Conservation (phyloP, 2,113 vertebrate species). For the Polyodon spathula region DNA sequence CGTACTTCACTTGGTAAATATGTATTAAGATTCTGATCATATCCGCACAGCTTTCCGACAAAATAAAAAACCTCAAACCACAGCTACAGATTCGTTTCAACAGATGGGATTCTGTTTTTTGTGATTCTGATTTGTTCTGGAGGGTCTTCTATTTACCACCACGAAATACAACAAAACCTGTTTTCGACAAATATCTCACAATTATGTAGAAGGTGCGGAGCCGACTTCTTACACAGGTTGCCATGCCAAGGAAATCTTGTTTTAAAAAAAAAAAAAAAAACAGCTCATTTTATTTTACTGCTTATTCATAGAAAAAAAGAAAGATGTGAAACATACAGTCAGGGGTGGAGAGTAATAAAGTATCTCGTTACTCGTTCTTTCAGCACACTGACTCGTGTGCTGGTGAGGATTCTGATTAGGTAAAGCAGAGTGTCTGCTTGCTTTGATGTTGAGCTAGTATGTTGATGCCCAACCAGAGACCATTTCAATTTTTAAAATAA, state of each 20-base stretch:
- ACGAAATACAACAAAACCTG: conserved; percentile 30
- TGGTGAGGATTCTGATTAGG: no score
- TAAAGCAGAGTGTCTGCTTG: no score
- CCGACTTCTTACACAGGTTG: conserved; percentile 34
- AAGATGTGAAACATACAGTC: no score
- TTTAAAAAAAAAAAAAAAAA: not conserved
- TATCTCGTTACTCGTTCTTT: no score
- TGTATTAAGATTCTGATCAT: conserved; percentile 50
- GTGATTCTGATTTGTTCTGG: no score
- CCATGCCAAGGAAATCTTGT: conserved; percentile 21
- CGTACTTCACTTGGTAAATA: conserved; percentile 35
- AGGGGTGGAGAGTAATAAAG: no score
- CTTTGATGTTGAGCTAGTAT: no score
- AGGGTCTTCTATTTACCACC: conserved; percentile 38
- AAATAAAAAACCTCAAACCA: conserved; percentile 32
- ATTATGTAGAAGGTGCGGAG: conserved; percentile 32
- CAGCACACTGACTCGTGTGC: no score
- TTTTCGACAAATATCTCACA: conserved; percentile 30
- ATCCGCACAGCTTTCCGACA: conserved; percentile 43
- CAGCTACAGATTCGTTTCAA: conserved; percentile 48
- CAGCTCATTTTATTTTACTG: no score
- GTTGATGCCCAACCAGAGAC: no score
- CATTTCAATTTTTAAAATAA: no score
- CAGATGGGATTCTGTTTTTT: conserved; percentile 58
- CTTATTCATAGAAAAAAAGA: no score